Evolutionary conservation across 2,797 vertebrate species (phyloP).

Genomic region (Diglossa cyanea): DNA sequence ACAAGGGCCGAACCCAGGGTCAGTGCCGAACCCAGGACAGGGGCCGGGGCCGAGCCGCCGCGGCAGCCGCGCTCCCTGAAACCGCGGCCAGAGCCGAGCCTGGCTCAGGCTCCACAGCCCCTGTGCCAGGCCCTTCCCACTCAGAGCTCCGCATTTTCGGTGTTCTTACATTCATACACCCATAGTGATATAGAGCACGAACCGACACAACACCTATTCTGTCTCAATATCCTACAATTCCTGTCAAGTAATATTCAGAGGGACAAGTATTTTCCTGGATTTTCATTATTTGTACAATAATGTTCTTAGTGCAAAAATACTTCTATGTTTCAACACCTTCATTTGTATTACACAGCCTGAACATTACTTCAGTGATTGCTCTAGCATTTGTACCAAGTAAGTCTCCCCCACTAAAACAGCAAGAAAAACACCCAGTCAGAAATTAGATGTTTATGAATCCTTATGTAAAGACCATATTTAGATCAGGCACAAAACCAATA

Average conservation of each 20-base stretch:
- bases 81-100: fast-evolving
- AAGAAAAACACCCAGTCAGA: neutral
- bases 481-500: neutral
- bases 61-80: fast-evolving
- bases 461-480: neutral
- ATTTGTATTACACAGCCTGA: neutral
- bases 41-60: neutral
- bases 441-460: neutral
- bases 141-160: fast-evolving
- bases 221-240: neutral
- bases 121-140: neutral
- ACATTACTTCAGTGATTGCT: neutral
- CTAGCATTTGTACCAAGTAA: neutral
- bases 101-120: fast-evolving
- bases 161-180: neutral
- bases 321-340: neutral
- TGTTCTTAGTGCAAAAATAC: neutral
- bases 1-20: neutral
- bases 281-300: neutral
- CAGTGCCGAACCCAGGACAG: no score
- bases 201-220: neutral
- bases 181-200: fast-evolving
- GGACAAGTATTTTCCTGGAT: neutral
- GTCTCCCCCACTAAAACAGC: neutral
- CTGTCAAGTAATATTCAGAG: neutral